Base-by-base conservation (phyloP, 2,113 vertebrate species). In the Phaethon lepturus region DNA sequence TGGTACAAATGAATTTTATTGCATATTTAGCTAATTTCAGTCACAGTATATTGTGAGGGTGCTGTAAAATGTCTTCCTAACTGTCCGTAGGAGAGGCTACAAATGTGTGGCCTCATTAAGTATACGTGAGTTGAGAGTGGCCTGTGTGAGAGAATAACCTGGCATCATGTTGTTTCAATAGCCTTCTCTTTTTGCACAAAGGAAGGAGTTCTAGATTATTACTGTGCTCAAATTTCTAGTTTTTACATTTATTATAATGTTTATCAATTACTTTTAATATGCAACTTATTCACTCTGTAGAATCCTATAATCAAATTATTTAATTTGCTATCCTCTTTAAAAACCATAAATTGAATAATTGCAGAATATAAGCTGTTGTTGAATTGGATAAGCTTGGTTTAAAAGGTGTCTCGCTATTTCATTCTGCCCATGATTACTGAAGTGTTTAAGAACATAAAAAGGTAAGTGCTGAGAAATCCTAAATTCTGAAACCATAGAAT, bases 291-390 rank as follows among this genome's bases (percentile, higher is more conserved):
- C 77, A 83, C 17, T 94, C n/a, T 90, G 75, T 76, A 93, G 79
- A 97, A 79, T 83, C 90, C 75, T 88, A 35, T 91, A 89, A 84
- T 78, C 11, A 23, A 96, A 90, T 75, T 7, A 86, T 88, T 69
- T 83, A 88, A 92, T 93, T 97, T 86, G 58, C 22, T 5, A 58
- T 88, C 56, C n/a, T 79, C 86, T 95, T 97, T 78, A 81, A 88
- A 94, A 92, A 50, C 56, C 4, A 8, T 75, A 90, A 94, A 58
- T 92, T 31, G 67, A 93, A 26, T 97, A 93, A 58, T 63, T 92
- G 81, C 62, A 95, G 77, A 75, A 80, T 59, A 73, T 86, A 90
- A 92, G 52, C 50, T 44, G 64, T n/a, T 69, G 67, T 44, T 82
- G 53, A 87, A 81, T 82, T 91, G 96, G 82, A 78, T 76, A 75